Evolutionary conservation across 2,888 invertebrate species (phyloP).

Genomic region (Melanophora roralis): DNA sequence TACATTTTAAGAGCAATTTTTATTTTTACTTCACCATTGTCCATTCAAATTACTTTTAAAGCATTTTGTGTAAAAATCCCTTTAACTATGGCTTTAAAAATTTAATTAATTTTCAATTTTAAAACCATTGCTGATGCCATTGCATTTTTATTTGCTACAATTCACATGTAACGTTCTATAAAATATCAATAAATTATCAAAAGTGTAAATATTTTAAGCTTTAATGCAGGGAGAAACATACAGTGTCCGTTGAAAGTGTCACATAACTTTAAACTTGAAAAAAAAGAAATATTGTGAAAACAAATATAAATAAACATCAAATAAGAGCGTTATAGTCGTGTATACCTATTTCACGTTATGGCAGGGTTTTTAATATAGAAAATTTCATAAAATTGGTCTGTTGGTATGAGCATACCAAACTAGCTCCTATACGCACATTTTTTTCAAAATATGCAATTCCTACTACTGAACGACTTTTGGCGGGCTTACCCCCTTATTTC

Average conservation of each 20-base stretch:
- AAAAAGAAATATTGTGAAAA: too few relatives aligned
- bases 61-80: slow-evolving; percentile 18
- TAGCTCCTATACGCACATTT: too few relatives aligned
- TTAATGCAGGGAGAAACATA: not conserved
- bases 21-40: not conserved
- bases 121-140: slow-evolving; percentile 1
- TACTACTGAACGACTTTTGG: too few relatives aligned
- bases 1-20: not conserved
- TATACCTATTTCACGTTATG: too few relatives aligned
- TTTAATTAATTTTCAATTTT: slow-evolving; percentile 49
- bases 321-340: too few relatives aligned
- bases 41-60: not conserved
- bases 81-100: slow-evolving; percentile 32
- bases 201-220: slow-evolving; percentile 27
- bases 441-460: too few relatives aligned
- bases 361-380: too few relatives aligned
- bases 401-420: too few relatives aligned
- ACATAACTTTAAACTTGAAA: too few relatives aligned
- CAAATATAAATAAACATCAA: too few relatives aligned
- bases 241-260: not conserved
- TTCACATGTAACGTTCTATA: not conserved
- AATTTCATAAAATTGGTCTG: too few relatives aligned
- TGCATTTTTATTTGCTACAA: not conserved
- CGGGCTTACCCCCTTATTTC: too few relatives aligned
- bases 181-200: slow-evolving; percentile 39